phyloP scores from a whole-genome alignment of 2,113 vertebrate genomes.

The Gavia stellata region DNA sequence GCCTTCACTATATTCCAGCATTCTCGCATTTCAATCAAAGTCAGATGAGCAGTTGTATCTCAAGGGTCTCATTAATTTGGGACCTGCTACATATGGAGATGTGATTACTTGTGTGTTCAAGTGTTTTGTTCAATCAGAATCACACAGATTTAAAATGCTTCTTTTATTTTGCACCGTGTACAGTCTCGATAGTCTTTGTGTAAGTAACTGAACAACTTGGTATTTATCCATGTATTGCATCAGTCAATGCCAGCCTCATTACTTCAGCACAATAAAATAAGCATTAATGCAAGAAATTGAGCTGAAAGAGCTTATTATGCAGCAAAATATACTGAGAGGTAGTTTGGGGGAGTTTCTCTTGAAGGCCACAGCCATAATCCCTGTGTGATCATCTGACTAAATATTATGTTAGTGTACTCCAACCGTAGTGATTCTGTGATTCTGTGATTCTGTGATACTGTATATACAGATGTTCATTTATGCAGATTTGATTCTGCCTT shows the following conservation, averaged over 20 bases:
- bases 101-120: background rate
- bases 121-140: background rate
- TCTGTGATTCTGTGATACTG: too few species aligned
- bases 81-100: background rate
- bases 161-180: background rate
- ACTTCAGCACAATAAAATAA: background rate
- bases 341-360: background rate
- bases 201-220: background rate
- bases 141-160: background rate
- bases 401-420: background rate
- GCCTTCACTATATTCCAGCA: background rate
- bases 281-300: background rate
- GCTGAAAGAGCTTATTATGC: background rate
- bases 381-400: background rate
- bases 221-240: background rate
- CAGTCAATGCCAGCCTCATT: background rate
- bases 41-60: background rate
- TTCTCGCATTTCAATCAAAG: background rate
- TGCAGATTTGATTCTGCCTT: background rate
- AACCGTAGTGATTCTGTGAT: too few species aligned
- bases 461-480: background rate
- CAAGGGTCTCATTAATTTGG: background rate
- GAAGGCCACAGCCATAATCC: background rate
- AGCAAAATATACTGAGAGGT: background rate
- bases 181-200: background rate